phyloP scores from a whole-genome alignment of 2,888 invertebrate genomes.

The Nemurella pictetii region DNA sequence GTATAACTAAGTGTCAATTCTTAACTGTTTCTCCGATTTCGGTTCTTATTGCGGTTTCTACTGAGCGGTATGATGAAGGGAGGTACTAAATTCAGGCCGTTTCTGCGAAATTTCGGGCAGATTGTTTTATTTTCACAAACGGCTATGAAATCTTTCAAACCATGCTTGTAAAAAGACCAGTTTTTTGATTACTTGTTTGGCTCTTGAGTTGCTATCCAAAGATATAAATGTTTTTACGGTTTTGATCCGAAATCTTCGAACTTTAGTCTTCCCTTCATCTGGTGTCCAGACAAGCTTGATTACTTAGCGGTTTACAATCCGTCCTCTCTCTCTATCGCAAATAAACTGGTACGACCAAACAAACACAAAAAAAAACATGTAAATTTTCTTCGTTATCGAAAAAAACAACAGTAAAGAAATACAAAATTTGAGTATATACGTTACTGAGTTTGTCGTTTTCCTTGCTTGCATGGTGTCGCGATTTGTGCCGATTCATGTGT shows the following conservation, averaged over 20 bases:
- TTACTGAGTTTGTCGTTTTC: background rate
- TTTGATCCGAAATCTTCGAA: too few relatives aligned
- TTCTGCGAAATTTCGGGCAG: too few relatives aligned
- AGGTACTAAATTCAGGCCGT: background rate
- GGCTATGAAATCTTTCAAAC: too few relatives aligned
- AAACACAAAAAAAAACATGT: background rate
- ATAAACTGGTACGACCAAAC: constrained; percentile 11
- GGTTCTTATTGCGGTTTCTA: background rate
- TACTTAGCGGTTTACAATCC: constrained; percentile 20
- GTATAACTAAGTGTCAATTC: constrained; percentile 16
- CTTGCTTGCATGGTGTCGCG: background rate
- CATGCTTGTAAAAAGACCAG: too few relatives aligned
- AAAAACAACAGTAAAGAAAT: background rate
- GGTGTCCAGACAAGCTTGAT: background rate
- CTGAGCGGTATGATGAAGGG: background rate
- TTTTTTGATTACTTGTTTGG: too few relatives aligned
- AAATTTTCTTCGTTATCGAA: background rate
- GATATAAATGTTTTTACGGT: too few relatives aligned
- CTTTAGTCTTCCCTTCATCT: constrained; percentile 18
- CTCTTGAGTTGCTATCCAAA: too few relatives aligned
- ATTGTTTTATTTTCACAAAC: too few relatives aligned
- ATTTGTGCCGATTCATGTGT: background rate
- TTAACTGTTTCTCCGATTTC: background rate
- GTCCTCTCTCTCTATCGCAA: constrained; percentile 21
- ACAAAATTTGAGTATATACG: background rate